These are phyloP conservation scores for Ailurus styani DNA, from an alignment of 2,113 vertebrate genomes.

Conservation along the genomic window DNA sequence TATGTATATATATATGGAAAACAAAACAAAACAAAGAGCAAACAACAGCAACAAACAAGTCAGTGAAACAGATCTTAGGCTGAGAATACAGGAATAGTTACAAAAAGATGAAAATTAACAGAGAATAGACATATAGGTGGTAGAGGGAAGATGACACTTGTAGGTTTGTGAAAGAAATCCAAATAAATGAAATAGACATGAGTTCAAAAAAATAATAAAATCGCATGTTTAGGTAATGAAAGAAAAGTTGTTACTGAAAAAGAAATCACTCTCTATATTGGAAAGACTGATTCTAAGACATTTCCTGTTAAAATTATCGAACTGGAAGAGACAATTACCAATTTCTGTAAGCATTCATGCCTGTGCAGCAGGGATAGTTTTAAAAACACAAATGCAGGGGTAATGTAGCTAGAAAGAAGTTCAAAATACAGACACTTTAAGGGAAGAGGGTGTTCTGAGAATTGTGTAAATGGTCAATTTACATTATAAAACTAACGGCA, in stretches of 20 bases:
- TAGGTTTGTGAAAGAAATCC: background rate
- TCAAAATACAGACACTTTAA: background rate
- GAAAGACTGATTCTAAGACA: background rate
- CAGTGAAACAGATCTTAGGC: background rate
- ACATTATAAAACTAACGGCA: background rate
- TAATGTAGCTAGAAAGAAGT: background rate
- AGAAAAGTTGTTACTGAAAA: background rate
- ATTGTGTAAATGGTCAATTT: background rate
- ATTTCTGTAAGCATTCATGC: background rate
- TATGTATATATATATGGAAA: background rate
- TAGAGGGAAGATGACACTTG: background rate
- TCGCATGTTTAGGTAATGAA: background rate
- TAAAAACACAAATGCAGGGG: background rate
- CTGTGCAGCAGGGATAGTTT: background rate
- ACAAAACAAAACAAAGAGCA: background rate
- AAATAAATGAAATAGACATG: background rate
- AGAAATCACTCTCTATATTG: background rate
- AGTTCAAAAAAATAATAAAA: background rate
- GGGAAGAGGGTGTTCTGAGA: background rate
- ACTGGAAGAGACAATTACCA: background rate
- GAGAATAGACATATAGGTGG: background rate
- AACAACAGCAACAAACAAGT: background rate
- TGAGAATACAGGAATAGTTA: background rate
- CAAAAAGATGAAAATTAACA: background rate
- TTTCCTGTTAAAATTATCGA: background rate